A percentile compares a stretch with the other conserved stretches of the same genome.
phyloP scores from a whole-genome alignment of 1,140 invertebrate genomes.

The Drosophila albomicans region DNA sequence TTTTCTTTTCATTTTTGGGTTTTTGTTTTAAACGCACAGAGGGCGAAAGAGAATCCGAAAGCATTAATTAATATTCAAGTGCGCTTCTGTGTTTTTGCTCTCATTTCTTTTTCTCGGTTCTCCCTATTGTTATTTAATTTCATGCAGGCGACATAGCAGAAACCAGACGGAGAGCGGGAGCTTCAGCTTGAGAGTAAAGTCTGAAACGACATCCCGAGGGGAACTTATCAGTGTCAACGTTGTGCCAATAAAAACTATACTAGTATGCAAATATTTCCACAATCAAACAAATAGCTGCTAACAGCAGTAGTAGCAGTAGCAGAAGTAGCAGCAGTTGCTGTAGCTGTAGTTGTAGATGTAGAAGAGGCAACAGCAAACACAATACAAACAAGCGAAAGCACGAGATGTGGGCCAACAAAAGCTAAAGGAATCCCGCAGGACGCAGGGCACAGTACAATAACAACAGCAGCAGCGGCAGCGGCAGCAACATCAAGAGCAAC shows the following conservation, averaged over 20 bases:
- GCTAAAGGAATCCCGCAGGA: constrained; percentile 58
- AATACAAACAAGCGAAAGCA: constrained; percentile 56
- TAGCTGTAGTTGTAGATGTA: neutral
- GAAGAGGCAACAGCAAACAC: constrained; percentile 32
- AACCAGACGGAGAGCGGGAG: constrained; percentile 2
- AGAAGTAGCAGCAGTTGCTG: constrained; percentile 29
- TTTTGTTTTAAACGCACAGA: constrained; percentile 20
- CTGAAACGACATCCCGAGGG: constrained; percentile 52
- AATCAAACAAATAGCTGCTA: constrained; percentile 79
- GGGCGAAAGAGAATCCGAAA: constrained; percentile 27
- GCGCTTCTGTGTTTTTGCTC: constrained; percentile 26
- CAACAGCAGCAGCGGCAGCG: constrained; percentile 12
- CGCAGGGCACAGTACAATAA: constrained; percentile 51
- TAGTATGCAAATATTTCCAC: constrained; percentile 79
- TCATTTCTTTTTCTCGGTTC: constrained; percentile 10
- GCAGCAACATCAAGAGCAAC: constrained; percentile 7
- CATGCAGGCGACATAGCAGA: constrained; percentile 32
- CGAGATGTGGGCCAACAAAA: constrained; percentile 59
- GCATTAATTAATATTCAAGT: constrained; percentile 61
- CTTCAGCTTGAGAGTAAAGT: constrained; percentile 5
- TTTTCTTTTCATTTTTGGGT: constrained; percentile 9
- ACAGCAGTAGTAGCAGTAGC: constrained; percentile 38
- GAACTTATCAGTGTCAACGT: constrained; percentile 82
- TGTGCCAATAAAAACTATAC: constrained; percentile 83
- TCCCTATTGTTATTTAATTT: constrained; percentile 68